phyloP scores from a whole-genome alignment of 2,113 vertebrate species.

The Excalfactoria chinensis region DNA sequence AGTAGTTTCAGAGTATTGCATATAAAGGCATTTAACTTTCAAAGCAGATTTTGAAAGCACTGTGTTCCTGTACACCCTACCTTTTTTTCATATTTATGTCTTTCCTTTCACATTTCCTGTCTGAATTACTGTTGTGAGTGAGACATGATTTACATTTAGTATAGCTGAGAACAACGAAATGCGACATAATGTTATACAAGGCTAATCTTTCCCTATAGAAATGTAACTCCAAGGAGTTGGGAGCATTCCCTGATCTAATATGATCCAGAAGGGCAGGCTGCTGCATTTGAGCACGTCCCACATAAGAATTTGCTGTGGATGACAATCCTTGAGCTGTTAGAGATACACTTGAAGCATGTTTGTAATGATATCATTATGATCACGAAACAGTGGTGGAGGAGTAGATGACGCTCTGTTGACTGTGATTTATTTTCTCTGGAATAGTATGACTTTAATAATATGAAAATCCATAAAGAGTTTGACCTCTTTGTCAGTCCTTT shows the following conservation, averaged over 20 bases:
- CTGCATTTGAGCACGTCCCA: neutral
- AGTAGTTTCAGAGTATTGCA: conserved; percentile 1
- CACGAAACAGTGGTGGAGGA: neutral
- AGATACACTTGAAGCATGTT: neutral
- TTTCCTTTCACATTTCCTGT: conserved; percentile 38
- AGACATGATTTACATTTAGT: conserved; percentile 59
- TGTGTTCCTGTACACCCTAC: neutral
- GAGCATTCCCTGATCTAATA: neutral
- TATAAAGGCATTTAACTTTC: conserved; percentile 68
- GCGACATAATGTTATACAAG: neutral
- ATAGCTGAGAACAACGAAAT: conserved; percentile 39
- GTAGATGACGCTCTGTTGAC: neutral
- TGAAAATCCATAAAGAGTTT: neutral
- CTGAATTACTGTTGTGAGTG: conserved; percentile 36
- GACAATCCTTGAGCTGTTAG: neutral
- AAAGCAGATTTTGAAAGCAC: conserved; percentile 28
- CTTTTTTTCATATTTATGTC: conserved; percentile 29
- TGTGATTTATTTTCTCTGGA: conserved; percentile 2
- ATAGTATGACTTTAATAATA: neutral
- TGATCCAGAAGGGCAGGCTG: neutral
- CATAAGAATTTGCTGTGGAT: neutral
- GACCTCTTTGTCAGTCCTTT: neutral
- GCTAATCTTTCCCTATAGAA: conserved; percentile 21
- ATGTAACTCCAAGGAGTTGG: neutral
- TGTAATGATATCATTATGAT: conserved; percentile 24